These are phyloP conservation scores for Parnassius smintheus DNA, from an alignment of 2,888 invertebrate genomes.

Conservation along the genomic window DNA sequence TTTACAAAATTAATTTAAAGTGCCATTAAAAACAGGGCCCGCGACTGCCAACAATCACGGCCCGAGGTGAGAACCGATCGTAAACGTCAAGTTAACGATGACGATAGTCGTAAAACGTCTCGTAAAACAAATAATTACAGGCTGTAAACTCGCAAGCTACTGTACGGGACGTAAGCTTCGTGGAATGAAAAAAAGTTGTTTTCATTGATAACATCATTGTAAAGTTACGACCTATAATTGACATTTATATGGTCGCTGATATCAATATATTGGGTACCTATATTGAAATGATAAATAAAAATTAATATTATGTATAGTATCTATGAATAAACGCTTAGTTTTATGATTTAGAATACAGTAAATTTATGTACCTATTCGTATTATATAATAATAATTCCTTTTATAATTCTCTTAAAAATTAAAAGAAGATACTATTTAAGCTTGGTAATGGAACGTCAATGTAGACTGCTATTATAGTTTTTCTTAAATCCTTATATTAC, in stretches of 20 bases:
- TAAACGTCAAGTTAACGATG: conserved; percentile 75
- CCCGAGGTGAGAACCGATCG: conserved; percentile 70
- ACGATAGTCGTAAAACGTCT: conserved; percentile 71
- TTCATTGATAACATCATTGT: conserved; percentile 1
- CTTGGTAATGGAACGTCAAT: too few species aligned
- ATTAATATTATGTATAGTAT: too few species aligned
- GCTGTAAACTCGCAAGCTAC: conserved; percentile 46
- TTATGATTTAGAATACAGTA: too few species aligned
- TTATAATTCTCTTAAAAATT: too few species aligned
- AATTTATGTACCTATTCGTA: too few species aligned
- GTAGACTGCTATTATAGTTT: too few species aligned
- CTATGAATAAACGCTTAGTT: too few species aligned
- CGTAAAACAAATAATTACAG: conserved; percentile 78
- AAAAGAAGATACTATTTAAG: too few species aligned
- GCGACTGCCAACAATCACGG: conserved; percentile 56
- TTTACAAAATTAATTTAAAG: conserved; percentile 66
- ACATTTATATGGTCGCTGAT: background rate
- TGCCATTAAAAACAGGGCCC: conserved; percentile 45
- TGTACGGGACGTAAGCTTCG: conserved; percentile 27
- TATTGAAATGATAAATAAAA: too few species aligned
- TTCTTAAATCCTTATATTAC: too few species aligned
- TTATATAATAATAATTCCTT: too few species aligned
- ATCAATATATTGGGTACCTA: too few species aligned
- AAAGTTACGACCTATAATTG: conserved; percentile 3
- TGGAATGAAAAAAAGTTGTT: conserved; percentile 3